Evolutionary conservation across 2,888 invertebrate species (phyloP).

Genomic region (Volucella zonaria): DNA sequence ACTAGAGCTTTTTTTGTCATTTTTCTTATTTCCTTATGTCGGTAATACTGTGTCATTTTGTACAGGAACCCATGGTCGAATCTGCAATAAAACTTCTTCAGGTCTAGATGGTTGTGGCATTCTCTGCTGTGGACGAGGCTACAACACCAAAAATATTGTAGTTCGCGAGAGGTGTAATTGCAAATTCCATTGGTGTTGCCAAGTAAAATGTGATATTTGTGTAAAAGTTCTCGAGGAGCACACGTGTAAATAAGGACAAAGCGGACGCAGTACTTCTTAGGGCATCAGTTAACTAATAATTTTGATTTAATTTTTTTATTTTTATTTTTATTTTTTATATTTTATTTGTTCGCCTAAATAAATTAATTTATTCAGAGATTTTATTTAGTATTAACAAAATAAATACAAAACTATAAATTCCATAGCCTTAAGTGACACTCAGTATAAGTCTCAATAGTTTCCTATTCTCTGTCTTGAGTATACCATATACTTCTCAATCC

Average conservation of each 20-base stretch:
- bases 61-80: conserved; percentile 87
- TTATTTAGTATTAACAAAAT: conserved; percentile 52
- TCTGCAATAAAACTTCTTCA: conserved; percentile 89
- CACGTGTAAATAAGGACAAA: conserved; percentile 90
- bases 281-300: not conserved
- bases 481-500: conserved; percentile 28
- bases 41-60: conserved; percentile 78
- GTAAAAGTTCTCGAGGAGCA: conserved; percentile 89
- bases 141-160: conserved; percentile 91
- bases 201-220: conserved; percentile 95
- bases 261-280: conserved; percentile 47
- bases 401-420: conserved; percentile 51
- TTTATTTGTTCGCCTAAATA: conserved; percentile 38
- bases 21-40: too few relatives aligned
- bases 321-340: conserved; percentile 17
- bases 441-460: conserved; percentile 53
- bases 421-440: conserved; percentile 59
- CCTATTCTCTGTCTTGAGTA: conserved; percentile 34
- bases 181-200: conserved; percentile 98
- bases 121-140: conserved; percentile 96
- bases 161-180: conserved; percentile 93
- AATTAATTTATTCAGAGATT: conserved; percentile 68
- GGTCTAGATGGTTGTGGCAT: conserved; percentile 92
- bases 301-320: conserved; percentile 31
- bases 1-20: not conserved